Evolutionary conservation across 2,888 invertebrate genomes (phyloP).

Genomic region (Hedya salicella): DNA sequence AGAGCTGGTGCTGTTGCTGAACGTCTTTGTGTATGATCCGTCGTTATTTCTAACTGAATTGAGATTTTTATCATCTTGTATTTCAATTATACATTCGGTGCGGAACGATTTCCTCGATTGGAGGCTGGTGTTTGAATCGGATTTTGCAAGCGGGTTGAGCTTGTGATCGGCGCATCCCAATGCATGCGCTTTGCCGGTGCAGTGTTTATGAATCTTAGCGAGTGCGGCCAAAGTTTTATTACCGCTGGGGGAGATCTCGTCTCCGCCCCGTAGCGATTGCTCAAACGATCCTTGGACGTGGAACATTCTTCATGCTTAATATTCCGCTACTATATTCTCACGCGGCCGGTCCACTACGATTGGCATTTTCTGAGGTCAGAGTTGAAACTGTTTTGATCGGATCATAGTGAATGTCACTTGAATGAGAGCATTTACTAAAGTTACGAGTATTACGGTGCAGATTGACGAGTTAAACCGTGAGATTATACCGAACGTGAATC

Average conservation of each 20-base stretch:
- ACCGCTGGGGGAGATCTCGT: conserved; percentile 75
- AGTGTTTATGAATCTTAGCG: conserved; percentile 88
- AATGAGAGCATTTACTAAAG: conserved; percentile 66
- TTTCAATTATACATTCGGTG: conserved; percentile 76
- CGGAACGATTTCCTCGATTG: conserved; percentile 76
- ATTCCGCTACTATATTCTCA: conserved; percentile 58
- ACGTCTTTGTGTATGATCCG: conserved; percentile 74
- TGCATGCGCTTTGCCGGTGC: conserved; percentile 91
- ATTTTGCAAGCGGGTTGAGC: conserved; percentile 75
- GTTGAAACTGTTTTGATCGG: conserved; percentile 60
- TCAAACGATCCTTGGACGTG: conserved; percentile 84
- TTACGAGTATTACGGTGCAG: conserved; percentile 66
- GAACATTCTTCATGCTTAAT: conserved; percentile 75
- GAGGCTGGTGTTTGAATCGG: conserved; percentile 77
- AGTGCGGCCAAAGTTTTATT: conserved; percentile 82
- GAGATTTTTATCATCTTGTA: conserved; percentile 67
- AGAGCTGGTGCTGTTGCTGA: conserved; percentile 86
- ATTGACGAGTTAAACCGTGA: conserved; percentile 65
- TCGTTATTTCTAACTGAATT: conserved; percentile 63
- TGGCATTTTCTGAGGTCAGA: conserved; percentile 73
- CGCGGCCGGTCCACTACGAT: conserved; percentile 58
- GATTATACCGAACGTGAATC: conserved; percentile 60
- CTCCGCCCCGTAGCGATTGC: conserved; percentile 84
- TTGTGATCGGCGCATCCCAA: conserved; percentile 87
- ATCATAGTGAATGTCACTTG: conserved; percentile 73